Conservation (phyloP, 2,797 vertebrate genomes). For the Mormyrus hasselquistii region DNA sequence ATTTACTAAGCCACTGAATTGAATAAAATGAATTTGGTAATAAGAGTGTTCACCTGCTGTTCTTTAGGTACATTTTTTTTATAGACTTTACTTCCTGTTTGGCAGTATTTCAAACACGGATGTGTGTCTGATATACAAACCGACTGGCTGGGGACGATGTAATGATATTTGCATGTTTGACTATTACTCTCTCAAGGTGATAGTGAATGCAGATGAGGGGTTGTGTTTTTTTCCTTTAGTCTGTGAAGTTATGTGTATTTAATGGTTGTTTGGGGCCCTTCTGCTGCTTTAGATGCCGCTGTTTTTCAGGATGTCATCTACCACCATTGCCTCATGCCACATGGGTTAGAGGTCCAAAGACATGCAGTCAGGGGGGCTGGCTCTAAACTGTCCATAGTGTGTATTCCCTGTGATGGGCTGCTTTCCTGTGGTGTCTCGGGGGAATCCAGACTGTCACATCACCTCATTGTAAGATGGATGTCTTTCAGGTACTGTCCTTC, state of each 20-base stretch:
- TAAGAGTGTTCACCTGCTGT: neutral
- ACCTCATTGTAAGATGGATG: neutral
- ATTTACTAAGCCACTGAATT: constrained; percentile 3
- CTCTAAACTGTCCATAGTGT: neutral
- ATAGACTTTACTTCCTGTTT: neutral
- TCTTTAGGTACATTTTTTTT: neutral
- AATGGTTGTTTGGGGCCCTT: neutral
- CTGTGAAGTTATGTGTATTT: neutral
- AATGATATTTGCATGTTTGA: neutral
- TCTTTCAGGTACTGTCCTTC: neutral
- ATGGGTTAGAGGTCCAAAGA: neutral
- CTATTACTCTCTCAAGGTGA: neutral
- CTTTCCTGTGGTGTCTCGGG: neutral
- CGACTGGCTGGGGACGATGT: neutral
- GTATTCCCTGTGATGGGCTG: neutral
- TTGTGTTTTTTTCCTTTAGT: neutral
- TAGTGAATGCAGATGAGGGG: neutral
- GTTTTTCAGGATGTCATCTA: neutral
- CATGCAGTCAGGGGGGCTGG: neutral
- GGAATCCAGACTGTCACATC: neutral
- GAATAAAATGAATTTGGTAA: neutral
- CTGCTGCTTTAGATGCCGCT: neutral
- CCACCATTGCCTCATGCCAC: neutral
- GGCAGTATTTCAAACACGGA: neutral
- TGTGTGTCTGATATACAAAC: neutral